Conservation (phyloP, 2,888 invertebrate genomes). For the Philaethria dido region DNA sequence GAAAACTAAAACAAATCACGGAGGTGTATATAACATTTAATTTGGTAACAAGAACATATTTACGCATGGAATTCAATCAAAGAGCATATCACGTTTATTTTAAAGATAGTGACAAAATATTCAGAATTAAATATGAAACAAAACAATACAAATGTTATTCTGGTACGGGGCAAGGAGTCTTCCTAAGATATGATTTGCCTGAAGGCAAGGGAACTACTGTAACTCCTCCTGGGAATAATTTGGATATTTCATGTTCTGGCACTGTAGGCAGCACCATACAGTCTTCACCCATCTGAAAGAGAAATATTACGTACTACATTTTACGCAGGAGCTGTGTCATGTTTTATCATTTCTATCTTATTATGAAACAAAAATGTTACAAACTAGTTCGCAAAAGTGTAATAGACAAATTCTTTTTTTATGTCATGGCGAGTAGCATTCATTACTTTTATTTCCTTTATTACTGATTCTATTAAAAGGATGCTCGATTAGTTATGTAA, state of each 20-base stretch:
- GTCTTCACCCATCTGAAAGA: conserved; percentile 87
- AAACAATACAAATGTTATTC: conserved; percentile 39
- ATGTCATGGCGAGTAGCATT: conserved; percentile 31
- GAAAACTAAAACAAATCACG: background rate
- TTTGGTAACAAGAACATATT: conserved; percentile 2
- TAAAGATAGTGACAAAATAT: background rate
- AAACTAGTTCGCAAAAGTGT: conserved; percentile 23
- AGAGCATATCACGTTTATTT: background rate
- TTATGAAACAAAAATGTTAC: conserved; percentile 26
- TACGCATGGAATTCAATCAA: background rate
- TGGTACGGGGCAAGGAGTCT: conserved; percentile 85
- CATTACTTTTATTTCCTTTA: conserved; percentile 32
- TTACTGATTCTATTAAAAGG: conserved; percentile 16
- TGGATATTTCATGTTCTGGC: conserved; percentile 86
- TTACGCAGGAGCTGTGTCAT: background rate
- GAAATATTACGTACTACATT: conserved; percentile 15
- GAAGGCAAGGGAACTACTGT: conserved; percentile 90
- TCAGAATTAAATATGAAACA: background rate
- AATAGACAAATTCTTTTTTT: conserved; percentile 19
- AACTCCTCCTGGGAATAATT: conserved; percentile 88
- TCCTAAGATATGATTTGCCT: conserved; percentile 92
- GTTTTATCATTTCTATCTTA: conserved; percentile 21
- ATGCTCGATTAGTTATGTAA: conserved; percentile 16
- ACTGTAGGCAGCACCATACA: conserved; percentile 96
- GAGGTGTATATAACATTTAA: conserved; percentile 5